Conservation (phyloP, 2,797 vertebrate genomes). For the Sebastes minor region DNA sequence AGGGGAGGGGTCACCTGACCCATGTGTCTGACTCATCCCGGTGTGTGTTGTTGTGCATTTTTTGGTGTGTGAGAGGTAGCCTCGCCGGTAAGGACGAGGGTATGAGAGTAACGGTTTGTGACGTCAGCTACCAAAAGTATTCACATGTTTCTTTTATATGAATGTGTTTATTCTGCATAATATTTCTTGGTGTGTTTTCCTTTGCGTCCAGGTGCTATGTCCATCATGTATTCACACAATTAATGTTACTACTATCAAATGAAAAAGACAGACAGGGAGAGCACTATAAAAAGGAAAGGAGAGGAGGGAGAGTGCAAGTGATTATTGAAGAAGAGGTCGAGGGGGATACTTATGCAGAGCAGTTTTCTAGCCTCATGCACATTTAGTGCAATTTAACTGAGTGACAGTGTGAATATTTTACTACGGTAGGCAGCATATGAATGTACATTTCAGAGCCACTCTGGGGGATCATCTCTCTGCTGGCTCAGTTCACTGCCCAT, state of each 20-base stretch:
- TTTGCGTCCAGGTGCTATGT: background rate
- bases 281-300: too few species aligned
- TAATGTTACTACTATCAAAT: constrained; percentile 1
- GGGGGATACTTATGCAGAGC: constrained; percentile 25
- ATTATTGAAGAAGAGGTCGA: constrained; percentile 5
- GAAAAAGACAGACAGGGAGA: background rate
- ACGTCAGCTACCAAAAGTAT: constrained; percentile 16
- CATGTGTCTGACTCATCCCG: constrained; percentile 68
- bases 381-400: constrained; percentile 55
- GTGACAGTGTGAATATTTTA: constrained; percentile 68
- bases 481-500: constrained; percentile 49
- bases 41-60: constrained; percentile 44
- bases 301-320: constrained; percentile 3
- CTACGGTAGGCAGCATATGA: constrained; percentile 70
- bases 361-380: constrained; percentile 45
- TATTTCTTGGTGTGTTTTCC: constrained; percentile 6
- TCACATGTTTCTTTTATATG: background rate
- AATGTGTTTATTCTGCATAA: constrained; percentile 4
- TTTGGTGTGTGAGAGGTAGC: constrained; percentile 34
- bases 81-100: constrained; percentile 4
- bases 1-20: constrained; percentile 60
- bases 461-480: constrained; percentile 46
- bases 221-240: background rate
- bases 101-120: constrained; percentile 26
- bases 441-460: constrained; percentile 72